Conservation (phyloP, 2,797 vertebrate species). For the Danio aesculapii region DNA sequence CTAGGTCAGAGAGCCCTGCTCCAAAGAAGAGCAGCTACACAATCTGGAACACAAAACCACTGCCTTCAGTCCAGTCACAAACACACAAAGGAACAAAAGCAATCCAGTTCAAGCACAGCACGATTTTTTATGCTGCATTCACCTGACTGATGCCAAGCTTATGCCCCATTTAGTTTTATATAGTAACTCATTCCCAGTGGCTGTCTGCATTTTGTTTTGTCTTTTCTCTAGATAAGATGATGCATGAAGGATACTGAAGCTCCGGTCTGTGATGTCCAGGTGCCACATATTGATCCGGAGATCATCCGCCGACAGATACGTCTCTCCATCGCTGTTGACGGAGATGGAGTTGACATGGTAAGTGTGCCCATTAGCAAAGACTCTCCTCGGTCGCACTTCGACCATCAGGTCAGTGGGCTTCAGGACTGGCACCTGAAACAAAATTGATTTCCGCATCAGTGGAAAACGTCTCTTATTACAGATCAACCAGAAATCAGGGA, state of each 20-base stretch:
- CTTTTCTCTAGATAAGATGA: neutral
- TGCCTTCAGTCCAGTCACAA: constrained; percentile 39
- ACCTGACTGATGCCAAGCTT: neutral
- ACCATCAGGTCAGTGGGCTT: constrained; percentile 98
- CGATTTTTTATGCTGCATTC: neutral
- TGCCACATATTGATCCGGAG: constrained; percentile 98
- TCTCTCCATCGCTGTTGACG: constrained; percentile 96
- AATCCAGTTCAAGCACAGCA: neutral
- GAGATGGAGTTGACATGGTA: constrained; percentile 98
- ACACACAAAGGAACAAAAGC: neutral
- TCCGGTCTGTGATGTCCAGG: constrained; percentile 97
- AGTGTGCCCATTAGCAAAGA: constrained; percentile 96
- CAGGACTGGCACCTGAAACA: constrained; percentile 90
- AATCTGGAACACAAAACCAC: constrained; percentile 27
- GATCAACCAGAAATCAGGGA: neutral
- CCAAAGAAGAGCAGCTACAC: constrained; percentile 54
- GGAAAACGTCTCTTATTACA: neutral
- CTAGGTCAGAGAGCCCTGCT: constrained; percentile 78
- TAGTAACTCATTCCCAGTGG: neutral
- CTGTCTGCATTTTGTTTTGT: neutral
- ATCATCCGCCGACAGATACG: constrained; percentile 95
- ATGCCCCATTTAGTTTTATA: neutral
- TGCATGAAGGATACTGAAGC: constrained; percentile 93
- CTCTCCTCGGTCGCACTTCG: constrained; percentile 92
- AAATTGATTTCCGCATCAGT: constrained; percentile 2